Percentiles rank a stretch among this genome's conserved stretches.
phyloP scores from a whole-genome alignment of 2,797 vertebrate genomes.

The Melanotaenia boesemani region DNA sequence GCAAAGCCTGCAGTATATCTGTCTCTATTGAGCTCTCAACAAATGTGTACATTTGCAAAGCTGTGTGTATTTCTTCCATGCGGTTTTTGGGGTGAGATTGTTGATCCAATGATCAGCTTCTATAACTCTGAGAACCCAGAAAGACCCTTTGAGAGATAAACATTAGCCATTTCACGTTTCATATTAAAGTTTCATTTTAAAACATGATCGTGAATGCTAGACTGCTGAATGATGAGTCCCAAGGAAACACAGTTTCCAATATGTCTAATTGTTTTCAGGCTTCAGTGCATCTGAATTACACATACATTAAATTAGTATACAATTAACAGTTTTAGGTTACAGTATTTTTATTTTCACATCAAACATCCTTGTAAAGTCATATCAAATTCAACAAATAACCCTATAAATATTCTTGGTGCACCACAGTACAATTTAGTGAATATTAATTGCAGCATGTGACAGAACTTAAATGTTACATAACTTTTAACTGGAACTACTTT shows the following conservation, averaged over 20 bases:
- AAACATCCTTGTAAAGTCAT: slow-evolving; percentile 32
- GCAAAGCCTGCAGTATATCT: slow-evolving; percentile 53
- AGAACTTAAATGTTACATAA: background rate
- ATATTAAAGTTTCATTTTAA: slow-evolving; percentile 71
- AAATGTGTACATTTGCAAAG: slow-evolving; percentile 61
- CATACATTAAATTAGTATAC: slow-evolving; percentile 35
- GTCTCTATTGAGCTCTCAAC: slow-evolving; percentile 56
- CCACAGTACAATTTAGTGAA: slow-evolving; percentile 4
- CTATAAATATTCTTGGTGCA: slow-evolving; percentile 11
- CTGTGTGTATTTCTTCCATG: slow-evolving; percentile 63
- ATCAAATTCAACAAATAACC: slow-evolving; percentile 47
- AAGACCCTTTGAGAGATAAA: slow-evolving; percentile 60
- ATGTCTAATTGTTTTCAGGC: slow-evolving; percentile 17
- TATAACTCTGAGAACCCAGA: slow-evolving; percentile 62
- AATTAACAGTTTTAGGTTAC: slow-evolving; percentile 40
- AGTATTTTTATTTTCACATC: slow-evolving; percentile 36
- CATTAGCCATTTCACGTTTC: slow-evolving; percentile 75
- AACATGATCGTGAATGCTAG: slow-evolving; percentile 66
- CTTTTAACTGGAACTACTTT: background rate
- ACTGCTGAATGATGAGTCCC: slow-evolving; percentile 73
- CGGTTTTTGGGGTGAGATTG: slow-evolving; percentile 73
- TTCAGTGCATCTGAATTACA: slow-evolving; percentile 20
- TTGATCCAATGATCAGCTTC: slow-evolving; percentile 65
- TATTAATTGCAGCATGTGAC: slow-evolving; percentile 23
- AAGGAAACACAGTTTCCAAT: slow-evolving; percentile 52